A percentile compares a stretch with the other conserved stretches of the same genome.
These are phyloP conservation scores for Narcine bancroftii DNA, from an alignment of 2,113 vertebrate genomes.

Conservation along the genomic window DNA sequence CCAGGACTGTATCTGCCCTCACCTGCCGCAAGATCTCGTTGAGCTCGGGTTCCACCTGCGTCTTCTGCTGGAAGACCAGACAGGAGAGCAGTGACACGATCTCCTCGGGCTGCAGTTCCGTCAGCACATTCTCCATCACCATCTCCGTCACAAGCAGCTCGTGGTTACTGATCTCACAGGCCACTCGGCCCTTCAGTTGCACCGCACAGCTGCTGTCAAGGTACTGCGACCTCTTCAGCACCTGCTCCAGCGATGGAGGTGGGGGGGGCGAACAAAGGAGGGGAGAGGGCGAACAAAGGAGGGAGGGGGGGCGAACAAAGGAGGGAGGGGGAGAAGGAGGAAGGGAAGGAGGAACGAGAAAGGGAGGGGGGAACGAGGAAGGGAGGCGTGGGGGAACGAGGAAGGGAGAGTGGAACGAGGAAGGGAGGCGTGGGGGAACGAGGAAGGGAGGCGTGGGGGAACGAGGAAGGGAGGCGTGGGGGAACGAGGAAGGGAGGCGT, in stretches of 20 bases:
- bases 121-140: slow-evolving; percentile 78
- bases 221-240: slow-evolving; percentile 73
- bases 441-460: too few species aligned
- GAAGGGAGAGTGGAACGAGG: too few species aligned
- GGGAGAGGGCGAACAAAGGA: too few species aligned
- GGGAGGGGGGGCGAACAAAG: neutral
- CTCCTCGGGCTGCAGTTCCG: slow-evolving; percentile 73
- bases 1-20: neutral
- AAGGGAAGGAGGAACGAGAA: neutral
- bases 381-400: too few species aligned
- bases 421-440: too few species aligned
- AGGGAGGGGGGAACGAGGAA: neutral
- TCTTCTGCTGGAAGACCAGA: slow-evolving; percentile 73
- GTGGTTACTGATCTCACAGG: slow-evolving; percentile 82
- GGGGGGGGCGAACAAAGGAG: neutral
- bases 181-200: slow-evolving; percentile 80
- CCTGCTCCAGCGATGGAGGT: slow-evolving; percentile 48
- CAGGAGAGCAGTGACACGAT: slow-evolving; percentile 81
- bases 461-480: too few species aligned
- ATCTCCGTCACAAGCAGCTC: slow-evolving; percentile 82
- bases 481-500: too few species aligned
- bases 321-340: too few species aligned
- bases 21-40: slow-evolving; percentile 73
- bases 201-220: slow-evolving; percentile 68
- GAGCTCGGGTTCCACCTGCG: slow-evolving; percentile 68